A percentile compares a stretch with the other conserved stretches of the same genome.
Conservation (phyloP, 2,888 invertebrate species). For the Oscheius myriophilus region DNA sequence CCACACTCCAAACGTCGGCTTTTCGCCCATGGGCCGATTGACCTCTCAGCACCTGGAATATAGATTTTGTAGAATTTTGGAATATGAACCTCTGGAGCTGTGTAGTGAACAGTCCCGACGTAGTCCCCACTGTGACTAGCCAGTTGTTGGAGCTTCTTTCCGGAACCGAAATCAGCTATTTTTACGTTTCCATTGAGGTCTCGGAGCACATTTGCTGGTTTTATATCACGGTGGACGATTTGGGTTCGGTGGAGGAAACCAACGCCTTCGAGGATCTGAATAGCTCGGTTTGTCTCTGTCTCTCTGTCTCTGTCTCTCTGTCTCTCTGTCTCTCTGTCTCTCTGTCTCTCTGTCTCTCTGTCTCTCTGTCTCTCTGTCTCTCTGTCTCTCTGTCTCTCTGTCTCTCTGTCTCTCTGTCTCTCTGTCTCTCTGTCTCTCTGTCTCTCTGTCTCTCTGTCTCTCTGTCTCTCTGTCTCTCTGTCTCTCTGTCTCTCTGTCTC, state of each 20-base stretch:
- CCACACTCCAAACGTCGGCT: slow-evolving; percentile 66
- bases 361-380: neutral
- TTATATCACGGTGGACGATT: slow-evolving; percentile 74
- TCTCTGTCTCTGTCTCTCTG: neutral
- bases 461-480: neutral
- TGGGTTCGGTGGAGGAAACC: slow-evolving; percentile 73
- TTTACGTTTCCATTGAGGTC: slow-evolving; percentile 73
- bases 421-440: slow-evolving; percentile 23
- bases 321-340: slow-evolving; percentile 16
- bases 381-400: neutral
- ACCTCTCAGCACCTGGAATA: slow-evolving; percentile 23
- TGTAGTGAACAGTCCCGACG: slow-evolving; percentile 45
- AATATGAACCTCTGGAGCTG: slow-evolving; percentile 52
- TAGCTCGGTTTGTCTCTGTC: neutral
- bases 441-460: slow-evolving; percentile 2
- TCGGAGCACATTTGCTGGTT: slow-evolving; percentile 73
- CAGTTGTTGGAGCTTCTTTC: slow-evolving; percentile 72
- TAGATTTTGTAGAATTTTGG: slow-evolving; percentile 11
- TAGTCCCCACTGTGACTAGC: slow-evolving; percentile 49
- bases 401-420: neutral
- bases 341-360: slow-evolving; percentile 18
- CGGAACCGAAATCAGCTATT: slow-evolving; percentile 74
- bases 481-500: too few relatives aligned
- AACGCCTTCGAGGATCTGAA: slow-evolving; percentile 73
- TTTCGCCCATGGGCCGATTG: slow-evolving; percentile 46